Evolutionary conservation across 2,888 invertebrate species (phyloP), one percentile per base, ranked within the genome.

Genomic region (Ditylenchus weischeri): DNA sequence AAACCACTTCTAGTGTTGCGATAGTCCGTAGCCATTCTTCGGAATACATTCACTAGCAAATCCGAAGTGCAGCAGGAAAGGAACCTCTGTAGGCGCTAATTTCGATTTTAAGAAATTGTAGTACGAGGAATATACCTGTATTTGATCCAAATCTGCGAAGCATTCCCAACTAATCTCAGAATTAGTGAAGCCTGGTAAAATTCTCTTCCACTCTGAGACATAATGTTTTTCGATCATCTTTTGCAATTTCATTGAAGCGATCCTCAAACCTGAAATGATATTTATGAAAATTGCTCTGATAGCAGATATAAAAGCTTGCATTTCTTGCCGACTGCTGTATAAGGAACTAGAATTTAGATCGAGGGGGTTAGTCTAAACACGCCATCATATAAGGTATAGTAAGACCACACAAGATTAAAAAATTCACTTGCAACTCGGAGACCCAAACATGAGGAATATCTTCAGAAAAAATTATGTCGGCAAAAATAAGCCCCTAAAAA

Each of bases 1-100:
- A 79, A 78, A 8, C 79, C 79, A 58, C 76, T 76, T 10, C 79
- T 68, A 10, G 68, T 65, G 50, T 78, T 72, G 21, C 78, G 72
- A 62, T 78, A 75, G 62, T 79, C 74, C 15, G 60, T 60, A 19
- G 72, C 68, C 13, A 79, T 63, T 11, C 75, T 69, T 6, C 60
- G 65, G 54, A 75, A 74, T 10, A 79, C 54, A 10, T 61, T 64
- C 10, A 66, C 59, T 19, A 79, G 51, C n/a, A 69, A 57, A 11
- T 48, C 47, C 4, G 75, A 70, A 5, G 74, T 68, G 57, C 74
- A 71, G 43, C 75, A 73, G 13, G 51, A 43, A 50, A 75, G 50
- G 43, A 79, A 70, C 10, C 60, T 21, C 77, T 79, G 59, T 62
- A 74, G 64, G 49, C 10, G 11, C 13, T 29, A 21, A 19, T 65